Conservation (phyloP, 2,888 invertebrate species). For the Tetragonula carbonaria region DNA sequence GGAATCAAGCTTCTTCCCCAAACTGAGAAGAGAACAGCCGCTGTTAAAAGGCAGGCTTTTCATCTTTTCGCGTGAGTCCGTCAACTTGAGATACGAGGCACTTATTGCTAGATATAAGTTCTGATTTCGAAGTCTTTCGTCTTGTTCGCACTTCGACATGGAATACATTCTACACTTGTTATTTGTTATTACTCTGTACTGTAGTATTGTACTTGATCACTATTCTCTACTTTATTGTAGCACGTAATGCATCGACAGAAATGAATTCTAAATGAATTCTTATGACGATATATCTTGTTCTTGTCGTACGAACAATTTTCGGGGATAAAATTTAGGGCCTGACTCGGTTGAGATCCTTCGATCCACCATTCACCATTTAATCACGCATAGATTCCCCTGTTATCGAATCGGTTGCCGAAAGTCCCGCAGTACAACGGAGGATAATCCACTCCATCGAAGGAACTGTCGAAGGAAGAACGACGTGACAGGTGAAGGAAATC, state of each 20-base stretch:
- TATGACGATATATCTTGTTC: not conserved
- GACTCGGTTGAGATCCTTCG: not conserved
- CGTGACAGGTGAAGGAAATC: not conserved
- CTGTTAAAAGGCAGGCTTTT: not conserved
- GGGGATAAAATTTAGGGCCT: not conserved
- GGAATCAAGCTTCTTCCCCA: not conserved
- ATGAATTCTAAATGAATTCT: not conserved
- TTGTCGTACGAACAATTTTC: not conserved
- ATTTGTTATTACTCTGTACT: too few relatives aligned
- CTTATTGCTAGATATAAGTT: too few relatives aligned
- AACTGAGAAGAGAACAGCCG: not conserved
- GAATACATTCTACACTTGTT: not conserved
- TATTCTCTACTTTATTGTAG: too few relatives aligned
- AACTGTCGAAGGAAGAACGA: not conserved
- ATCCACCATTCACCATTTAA: not conserved
- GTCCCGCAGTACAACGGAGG: not conserved
- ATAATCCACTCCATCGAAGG: not conserved
- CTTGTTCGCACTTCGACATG: not conserved
- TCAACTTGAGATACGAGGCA: too few relatives aligned
- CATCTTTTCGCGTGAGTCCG: too few relatives aligned
- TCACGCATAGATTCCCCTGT: not conserved
- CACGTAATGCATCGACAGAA: too few relatives aligned
- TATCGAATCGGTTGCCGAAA: not conserved
- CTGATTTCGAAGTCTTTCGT: not conserved
- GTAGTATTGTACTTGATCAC: too few relatives aligned